These are phyloP conservation scores for Drosophila sucinea DNA, from an alignment of 1,140 invertebrate species.

Conservation along the genomic window DNA sequence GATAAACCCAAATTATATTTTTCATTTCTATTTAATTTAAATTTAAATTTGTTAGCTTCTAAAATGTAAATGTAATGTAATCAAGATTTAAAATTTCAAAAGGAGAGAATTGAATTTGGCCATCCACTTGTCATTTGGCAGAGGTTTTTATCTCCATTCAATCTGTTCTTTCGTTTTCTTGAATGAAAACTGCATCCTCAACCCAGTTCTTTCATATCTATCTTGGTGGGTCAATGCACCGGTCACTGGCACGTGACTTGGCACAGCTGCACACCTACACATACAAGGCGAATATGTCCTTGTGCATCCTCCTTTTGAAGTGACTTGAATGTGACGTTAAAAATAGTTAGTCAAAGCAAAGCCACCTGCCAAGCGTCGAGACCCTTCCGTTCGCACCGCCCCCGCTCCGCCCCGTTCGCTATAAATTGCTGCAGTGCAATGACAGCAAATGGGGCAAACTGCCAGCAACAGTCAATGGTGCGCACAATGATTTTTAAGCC, in stretches of 20 bases:
- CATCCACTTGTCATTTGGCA: constrained; percentile 1
- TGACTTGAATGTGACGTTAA: constrained; percentile 59
- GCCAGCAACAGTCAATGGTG: constrained; percentile 56
- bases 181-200: constrained; percentile 23
- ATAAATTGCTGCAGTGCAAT: constrained; percentile 59
- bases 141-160: background rate
- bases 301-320: constrained; percentile 68
- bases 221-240: constrained; percentile 66
- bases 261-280: constrained; percentile 43
- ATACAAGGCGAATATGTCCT: constrained; percentile 57
- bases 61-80: background rate
- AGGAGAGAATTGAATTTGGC: background rate
- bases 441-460: constrained; percentile 53
- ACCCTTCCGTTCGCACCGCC: background rate
- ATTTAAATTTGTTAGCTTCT: too few species aligned
- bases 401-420: constrained; percentile 1
- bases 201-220: constrained; percentile 20
- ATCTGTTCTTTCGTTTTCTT: constrained; percentile 5
- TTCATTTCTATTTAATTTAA: too few species aligned
- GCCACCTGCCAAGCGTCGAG: constrained; percentile 17
- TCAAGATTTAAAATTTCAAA: background rate
- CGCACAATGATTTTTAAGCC: constrained; percentile 67
- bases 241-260: constrained; percentile 66
- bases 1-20: too few species aligned
- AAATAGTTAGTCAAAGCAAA: constrained; percentile 51